Percentiles rank a stretch among this genome's conserved stretches.
These are phyloP conservation scores for Drosophila repletoides DNA, from an alignment of 1,140 invertebrate species.

Conservation along the genomic window DNA sequence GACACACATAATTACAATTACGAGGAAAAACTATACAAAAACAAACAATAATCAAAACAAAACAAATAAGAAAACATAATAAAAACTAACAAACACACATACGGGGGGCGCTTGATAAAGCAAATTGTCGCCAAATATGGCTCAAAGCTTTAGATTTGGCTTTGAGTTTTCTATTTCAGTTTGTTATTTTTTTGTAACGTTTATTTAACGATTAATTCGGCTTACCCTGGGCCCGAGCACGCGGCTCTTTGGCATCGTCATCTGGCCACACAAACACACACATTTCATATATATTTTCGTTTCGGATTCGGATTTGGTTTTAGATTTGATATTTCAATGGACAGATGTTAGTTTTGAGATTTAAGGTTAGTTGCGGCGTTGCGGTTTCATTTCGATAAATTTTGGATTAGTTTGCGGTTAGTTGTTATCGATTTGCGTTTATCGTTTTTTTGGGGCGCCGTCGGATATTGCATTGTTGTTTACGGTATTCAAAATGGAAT, in stretches of 20 bases:
- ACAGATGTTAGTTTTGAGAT: too few species aligned
- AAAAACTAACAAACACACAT: conserved; percentile 2
- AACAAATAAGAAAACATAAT: conserved; percentile 8
- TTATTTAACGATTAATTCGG: conserved; percentile 11
- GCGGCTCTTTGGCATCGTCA: conserved; percentile 69
- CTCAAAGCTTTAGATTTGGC: conserved; percentile 5
- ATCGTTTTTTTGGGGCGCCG: too few species aligned
- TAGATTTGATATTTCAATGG: not conserved
- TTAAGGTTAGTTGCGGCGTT: too few species aligned
- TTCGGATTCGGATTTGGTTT: too few species aligned
- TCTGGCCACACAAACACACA: conserved; percentile 31
- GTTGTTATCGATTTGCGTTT: conserved; percentile 15
- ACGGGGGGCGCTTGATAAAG: conserved; percentile 10
- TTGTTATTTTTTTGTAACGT: not conserved
- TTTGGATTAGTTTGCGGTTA: not conserved
- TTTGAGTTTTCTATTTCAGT: not conserved
- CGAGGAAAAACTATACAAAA: not conserved
- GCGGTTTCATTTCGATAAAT: not conserved
- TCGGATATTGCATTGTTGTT: conserved; percentile 16
- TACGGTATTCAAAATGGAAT: conserved; percentile 27
- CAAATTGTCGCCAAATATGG: conserved; percentile 15
- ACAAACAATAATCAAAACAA: not conserved
- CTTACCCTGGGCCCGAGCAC: conserved; percentile 68
- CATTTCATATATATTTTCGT: too few species aligned
- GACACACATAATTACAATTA: not conserved